Evolutionary conservation across 2,113 vertebrate species (phyloP), one percentile per base, ranked within the genome.

Genomic region (Phocoena sinus): DNA sequence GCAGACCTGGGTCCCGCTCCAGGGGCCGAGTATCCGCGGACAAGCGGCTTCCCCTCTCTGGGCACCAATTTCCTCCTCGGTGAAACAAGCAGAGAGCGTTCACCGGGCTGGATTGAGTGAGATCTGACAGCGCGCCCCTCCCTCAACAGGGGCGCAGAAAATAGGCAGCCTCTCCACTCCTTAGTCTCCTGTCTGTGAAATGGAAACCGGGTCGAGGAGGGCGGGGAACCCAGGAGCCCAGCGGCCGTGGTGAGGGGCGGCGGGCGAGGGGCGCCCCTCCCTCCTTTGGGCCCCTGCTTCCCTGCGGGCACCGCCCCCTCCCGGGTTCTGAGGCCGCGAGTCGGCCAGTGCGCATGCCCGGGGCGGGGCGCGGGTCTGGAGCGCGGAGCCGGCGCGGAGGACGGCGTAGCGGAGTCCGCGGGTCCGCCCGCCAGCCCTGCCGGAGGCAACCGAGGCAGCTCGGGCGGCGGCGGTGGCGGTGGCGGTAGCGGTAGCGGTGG

Each of bases 301-400:
- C 62, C 68, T 10, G 25, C 79, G 67, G 81, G 97, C 85, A 47
- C 83, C 97, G 93, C 96, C 97, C 97, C 96, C 94, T 95, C 94
- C 76, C 11, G n/a, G 26, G 62, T 25, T 44, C 56, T 21, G n/a
- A 41, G 33, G 31, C 95, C 15, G 15, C 9, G 8, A 38, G 93
- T 1, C 13, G 44, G 67, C 94, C 33, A 76, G 93, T 67, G 76
- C 82, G 87, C 80, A 82, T 94, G 94, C 91, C 56, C 82, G 82
- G 96, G 96, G 95, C 97, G 97, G 90, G 95, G 95, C 93, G 58
- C 94, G 8, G 88, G 94, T 86, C 50, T 56, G 91, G 97, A 94
- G 86, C 3, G 26, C 65, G 62, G 63, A 67, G 76, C 68, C 4
- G 0, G 63, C 87, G 89, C 86, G 26, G 97, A 87, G 96, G 62